These are phyloP conservation scores for Morelia viridis DNA, from an alignment of 2,797 vertebrate genomes.

Conservation along the genomic window DNA sequence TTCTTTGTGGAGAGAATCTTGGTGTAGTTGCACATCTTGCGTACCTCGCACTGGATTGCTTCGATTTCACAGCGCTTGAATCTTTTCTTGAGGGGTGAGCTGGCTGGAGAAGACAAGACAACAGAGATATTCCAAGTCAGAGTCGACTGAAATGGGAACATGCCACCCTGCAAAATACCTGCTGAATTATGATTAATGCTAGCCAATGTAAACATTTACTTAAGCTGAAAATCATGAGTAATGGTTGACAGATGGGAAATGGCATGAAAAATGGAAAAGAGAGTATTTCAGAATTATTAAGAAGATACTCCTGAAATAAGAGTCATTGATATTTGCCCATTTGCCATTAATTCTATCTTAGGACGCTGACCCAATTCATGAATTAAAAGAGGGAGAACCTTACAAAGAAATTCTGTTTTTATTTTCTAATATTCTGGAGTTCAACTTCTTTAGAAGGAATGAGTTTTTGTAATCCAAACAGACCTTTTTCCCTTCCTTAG, in stretches of 20 bases:
- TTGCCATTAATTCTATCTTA: background rate
- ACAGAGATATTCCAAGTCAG: background rate
- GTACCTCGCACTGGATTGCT: constrained; percentile 92
- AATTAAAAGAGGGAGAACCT: background rate
- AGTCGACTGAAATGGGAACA: background rate
- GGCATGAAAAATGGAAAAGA: constrained; percentile 8
- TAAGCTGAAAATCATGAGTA: background rate
- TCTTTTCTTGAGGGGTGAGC: constrained; percentile 84
- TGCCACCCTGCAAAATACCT: background rate
- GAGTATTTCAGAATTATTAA: background rate
- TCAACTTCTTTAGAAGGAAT: background rate
- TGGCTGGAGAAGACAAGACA: constrained; percentile 67
- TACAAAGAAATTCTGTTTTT: background rate
- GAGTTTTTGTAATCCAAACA: no score
- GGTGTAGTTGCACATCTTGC: constrained; percentile 91
- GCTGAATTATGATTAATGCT: background rate
- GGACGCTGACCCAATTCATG: background rate
- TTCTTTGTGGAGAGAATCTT: constrained; percentile 89
- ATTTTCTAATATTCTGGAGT: background rate
- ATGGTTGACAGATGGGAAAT: constrained; percentile 9
- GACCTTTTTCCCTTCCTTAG: background rate
- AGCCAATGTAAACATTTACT: background rate
- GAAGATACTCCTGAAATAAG: constrained; percentile 2
- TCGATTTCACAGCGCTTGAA: constrained; percentile 93
- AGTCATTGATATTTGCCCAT: background rate